Base-by-base conservation (phyloP, 2,113 vertebrate species). In the Upupa epops region DNA sequence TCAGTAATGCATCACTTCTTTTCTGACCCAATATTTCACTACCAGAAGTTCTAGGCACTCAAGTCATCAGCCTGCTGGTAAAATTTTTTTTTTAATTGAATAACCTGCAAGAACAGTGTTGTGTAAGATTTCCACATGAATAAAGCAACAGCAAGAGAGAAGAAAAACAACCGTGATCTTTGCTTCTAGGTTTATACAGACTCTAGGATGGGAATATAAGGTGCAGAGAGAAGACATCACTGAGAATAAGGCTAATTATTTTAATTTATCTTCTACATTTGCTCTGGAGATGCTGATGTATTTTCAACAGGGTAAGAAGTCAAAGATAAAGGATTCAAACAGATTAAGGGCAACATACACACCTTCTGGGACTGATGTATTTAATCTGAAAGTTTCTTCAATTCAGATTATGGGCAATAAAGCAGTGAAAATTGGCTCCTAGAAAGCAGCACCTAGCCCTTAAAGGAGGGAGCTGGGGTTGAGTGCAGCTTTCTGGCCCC, bases 251-350 rank as follows among this genome's bases (percentile, higher is more conserved):
- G 2, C 12, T 6, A 69, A 84, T 66, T 78, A 68, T 25, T 68
- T 85, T 32, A 0, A 36, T 36, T 90, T 60, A 13, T 75, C 6
- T 83, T 37, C 15, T 45, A 28, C 21, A n/a, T 60, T 72, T 82
- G 40, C 37, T 82, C 51, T 36, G 18, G 18, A 5, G 0, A 55
- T 0, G 0, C 13, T 22, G 28, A n/a, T 1, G 2, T 21, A 78
- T 91, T 86, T 83, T 84, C 48, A 89, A 42, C 11, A 65, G 8
- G 31, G 49, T 25, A 4, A 74, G 17, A 82, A 69, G 18, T 58
- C 56, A 83, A 81, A 93, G 26, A 63, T 29, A 75, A 49, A 8
- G n/a, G 36, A 71, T 52, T 46, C 32, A 54, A 56, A n/a, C 9
- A 56, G 36, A 49, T 34, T 72, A 31, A 31, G 58, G 49, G 52